Evolutionary conservation across 2,113 vertebrate species (phyloP), one percentile per base, ranked within the genome.

Genomic region (Cichladusa arquata): DNA sequence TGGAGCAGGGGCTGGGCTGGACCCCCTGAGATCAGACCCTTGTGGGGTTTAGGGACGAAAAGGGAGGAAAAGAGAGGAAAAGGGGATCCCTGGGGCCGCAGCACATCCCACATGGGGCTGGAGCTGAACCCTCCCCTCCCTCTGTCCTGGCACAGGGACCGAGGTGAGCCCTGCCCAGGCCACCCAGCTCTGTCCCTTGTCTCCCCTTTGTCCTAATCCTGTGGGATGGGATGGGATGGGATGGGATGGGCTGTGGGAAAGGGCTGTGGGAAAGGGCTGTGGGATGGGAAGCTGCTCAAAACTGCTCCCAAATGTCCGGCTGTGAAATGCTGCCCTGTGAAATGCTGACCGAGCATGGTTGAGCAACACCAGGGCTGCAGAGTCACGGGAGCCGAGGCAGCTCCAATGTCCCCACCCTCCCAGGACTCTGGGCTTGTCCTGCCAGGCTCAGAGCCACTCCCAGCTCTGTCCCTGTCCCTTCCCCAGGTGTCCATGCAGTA

Each of bases 401-500:
- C 73, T 54, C 4, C 28, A 0, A 2, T 47, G 56, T 20, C 84
- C 84, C 38, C 64, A 3, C 2, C 54, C 56, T 5, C 3, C 38
- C 6, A 9, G 15, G 31, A 34, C 13, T 1, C 71, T 17, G 44
- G 61, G 23, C 1, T 10, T 24, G 54, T 33, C 64, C 62, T 22
- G 56, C 38, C 13, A 31, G 25, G n/a, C 45, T 50, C 45, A 28
- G 66, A 51, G 48, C 48, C 67, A 38, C 25, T 47, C 45, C 25
- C 38, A 13, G 22, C 25, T 3, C 44, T 17, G 19, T 34, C 61
- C 34, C 29, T 23, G 26, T 22, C n/a, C 38, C 47, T 47, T 25
- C 7, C 14, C 26, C 92, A 99, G 99, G 94, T 99, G 10, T 97
- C 91, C 1, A 60, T 99, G 57, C 88, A 98, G 81, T 92, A 98